A percentile compares a stretch with the other conserved stretches of the same genome.
Conservation (phyloP, 2,113 vertebrate species). For the Talpa occidentalis region DNA sequence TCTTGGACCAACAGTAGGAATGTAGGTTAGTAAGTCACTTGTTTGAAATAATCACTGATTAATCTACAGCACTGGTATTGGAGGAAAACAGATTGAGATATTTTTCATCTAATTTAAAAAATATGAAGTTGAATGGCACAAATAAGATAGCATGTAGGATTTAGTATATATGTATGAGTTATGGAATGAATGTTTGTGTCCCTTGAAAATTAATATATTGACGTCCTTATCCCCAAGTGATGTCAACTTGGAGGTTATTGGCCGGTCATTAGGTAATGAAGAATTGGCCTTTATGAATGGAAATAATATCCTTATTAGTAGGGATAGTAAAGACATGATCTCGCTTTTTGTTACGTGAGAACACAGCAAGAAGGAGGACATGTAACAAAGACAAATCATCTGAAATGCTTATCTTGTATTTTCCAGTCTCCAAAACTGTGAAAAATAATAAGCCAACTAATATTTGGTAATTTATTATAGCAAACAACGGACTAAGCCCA, state of each 20-base stretch:
- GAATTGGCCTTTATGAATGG: not conserved
- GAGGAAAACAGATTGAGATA: not conserved
- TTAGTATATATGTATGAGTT: not conserved
- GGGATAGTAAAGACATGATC: not conserved
- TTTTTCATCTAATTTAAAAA: not conserved
- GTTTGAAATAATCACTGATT: not conserved
- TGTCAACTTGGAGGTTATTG: not conserved
- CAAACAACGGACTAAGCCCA: not conserved
- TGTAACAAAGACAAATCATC: not conserved
- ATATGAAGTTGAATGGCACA: not conserved
- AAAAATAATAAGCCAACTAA: not conserved
- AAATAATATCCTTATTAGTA: not conserved
- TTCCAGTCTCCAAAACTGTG: not conserved
- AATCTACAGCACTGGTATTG: not conserved
- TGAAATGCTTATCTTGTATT: not conserved
- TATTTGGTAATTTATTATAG: not conserved
- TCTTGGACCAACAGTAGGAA: not conserved
- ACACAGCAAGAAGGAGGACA: not conserved
- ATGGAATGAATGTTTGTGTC: not conserved
- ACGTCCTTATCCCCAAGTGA: not conserved
- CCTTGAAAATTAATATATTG: not conserved
- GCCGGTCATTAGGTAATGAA: not conserved
- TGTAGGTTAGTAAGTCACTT: not conserved
- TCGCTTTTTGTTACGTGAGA: not conserved
- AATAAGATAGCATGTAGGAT: not conserved